A percentile compares a stretch with the other conserved stretches of the same genome.
These are phyloP conservation scores for Exaiptasia diaphana DNA, from an alignment of 64 coral and sea anemone species.

Conservation along the genomic window DNA sequence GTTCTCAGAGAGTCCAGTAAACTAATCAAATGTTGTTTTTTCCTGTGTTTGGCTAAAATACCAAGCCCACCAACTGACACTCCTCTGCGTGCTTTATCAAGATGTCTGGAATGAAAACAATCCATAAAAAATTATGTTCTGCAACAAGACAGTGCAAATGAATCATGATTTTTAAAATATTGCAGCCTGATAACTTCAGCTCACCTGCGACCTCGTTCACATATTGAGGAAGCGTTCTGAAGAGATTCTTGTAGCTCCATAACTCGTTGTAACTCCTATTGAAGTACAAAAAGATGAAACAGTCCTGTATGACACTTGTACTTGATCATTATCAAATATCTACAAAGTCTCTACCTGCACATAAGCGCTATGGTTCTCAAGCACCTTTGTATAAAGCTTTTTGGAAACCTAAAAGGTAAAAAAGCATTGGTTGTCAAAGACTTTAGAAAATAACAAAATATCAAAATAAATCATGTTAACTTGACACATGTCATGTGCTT, in stretches of 20 bases:
- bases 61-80: slow-evolving; percentile 88
- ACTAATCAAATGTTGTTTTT: slow-evolving; percentile 92
- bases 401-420: slow-evolving; percentile 79
- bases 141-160: too few species aligned
- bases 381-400: slow-evolving; percentile 86
- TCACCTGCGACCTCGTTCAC: slow-evolving; percentile 91
- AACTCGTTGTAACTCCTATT: slow-evolving; percentile 93
- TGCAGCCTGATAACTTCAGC: background rate
- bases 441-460: background rate
- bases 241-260: slow-evolving; percentile 89
- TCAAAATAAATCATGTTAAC: background rate
- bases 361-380: slow-evolving; percentile 93
- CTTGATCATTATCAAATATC: background rate
- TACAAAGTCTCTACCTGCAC: slow-evolving; percentile 71
- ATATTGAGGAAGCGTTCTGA: slow-evolving; percentile 81
- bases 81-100: slow-evolving; percentile 82
- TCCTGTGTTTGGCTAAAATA: slow-evolving; percentile 89
- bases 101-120: slow-evolving; percentile 32
- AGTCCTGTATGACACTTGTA: background rate
- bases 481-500: background rate
- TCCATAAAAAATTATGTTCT: background rate
- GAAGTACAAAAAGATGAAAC: background rate
- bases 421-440: background rate
- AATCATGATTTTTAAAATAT: too few species aligned
- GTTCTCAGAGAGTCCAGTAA: slow-evolving; percentile 86